Evolutionary conservation across 2,797 vertebrate species (phyloP).

Genomic region (Aphelocoma californica): DNA sequence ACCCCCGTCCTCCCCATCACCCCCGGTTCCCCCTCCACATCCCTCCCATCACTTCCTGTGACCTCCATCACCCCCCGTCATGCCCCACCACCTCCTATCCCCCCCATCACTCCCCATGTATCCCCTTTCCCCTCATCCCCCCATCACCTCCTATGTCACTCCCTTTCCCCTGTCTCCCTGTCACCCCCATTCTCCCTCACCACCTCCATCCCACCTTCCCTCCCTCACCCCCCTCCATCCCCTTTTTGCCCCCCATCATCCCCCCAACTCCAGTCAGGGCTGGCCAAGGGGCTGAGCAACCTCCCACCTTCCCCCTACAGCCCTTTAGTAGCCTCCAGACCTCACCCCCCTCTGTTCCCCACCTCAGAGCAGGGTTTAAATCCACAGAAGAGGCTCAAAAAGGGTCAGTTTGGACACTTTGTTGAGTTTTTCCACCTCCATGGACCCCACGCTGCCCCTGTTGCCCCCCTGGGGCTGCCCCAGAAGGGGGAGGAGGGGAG

Average conservation of each 20-base stretch:
- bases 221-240: background rate
- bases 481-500: too few species aligned
- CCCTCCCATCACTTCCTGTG: too few species aligned
- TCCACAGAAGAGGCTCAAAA: background rate
- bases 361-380: background rate
- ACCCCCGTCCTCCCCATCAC: too few species aligned
- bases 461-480: background rate
- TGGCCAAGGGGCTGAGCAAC: background rate
- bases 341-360: background rate
- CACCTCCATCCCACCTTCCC: too few species aligned
- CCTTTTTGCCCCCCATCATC: background rate
- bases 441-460: accelerated
- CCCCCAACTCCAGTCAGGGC: too few species aligned
- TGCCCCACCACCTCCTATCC: too few species aligned
- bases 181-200: background rate
- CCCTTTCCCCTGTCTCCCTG: background rate
- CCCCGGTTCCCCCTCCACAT: too few species aligned
- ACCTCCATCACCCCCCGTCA: too few species aligned
- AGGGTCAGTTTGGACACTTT: background rate
- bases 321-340: background rate
- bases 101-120: too few species aligned
- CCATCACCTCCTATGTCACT: too few species aligned
- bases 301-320: accelerated
- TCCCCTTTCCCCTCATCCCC: too few species aligned
- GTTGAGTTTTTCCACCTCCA: background rate